These are phyloP conservation scores for Drosophila sp. DNA, from an alignment of 1,140 invertebrate genomes.

Conservation along the genomic window DNA sequence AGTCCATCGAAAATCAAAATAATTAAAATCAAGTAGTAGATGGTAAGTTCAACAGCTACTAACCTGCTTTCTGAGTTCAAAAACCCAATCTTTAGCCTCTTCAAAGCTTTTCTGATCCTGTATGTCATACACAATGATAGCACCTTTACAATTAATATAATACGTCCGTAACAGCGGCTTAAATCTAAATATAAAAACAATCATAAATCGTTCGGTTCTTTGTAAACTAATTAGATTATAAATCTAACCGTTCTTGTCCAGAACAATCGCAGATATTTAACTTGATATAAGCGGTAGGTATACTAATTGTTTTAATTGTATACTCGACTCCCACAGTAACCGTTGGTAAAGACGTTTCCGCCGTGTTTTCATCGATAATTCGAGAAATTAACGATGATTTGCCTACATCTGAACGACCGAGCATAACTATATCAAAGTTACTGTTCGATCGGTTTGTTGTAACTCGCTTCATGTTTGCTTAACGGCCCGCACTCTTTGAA, in stretches of 20 bases:
- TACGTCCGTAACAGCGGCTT: conserved; percentile 24
- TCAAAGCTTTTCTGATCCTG: conserved; percentile 35
- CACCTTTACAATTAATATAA: conserved; percentile 27
- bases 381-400: conserved; percentile 42
- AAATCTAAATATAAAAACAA: conserved; percentile 32
- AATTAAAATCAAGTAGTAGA: neutral
- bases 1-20: neutral
- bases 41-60: neutral
- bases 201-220: neutral
- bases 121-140: conserved; percentile 57
- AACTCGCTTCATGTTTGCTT: neutral
- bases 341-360: neutral
- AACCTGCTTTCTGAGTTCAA: conserved; percentile 28
- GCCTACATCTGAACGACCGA: conserved; percentile 40
- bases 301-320: conserved; percentile 14
- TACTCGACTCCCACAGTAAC: conserved; percentile 37
- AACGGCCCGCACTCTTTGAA: neutral
- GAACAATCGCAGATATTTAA: conserved; percentile 50
- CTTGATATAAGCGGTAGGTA: neutral
- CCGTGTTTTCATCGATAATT: neutral
- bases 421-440: conserved; percentile 13
- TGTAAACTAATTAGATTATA: neutral
- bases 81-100: conserved; percentile 28
- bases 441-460: neutral
- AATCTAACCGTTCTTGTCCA: conserved; percentile 42